phyloP scores from a whole-genome alignment of 2,113 vertebrate genomes.

The Stegostoma tigrinum region DNA sequence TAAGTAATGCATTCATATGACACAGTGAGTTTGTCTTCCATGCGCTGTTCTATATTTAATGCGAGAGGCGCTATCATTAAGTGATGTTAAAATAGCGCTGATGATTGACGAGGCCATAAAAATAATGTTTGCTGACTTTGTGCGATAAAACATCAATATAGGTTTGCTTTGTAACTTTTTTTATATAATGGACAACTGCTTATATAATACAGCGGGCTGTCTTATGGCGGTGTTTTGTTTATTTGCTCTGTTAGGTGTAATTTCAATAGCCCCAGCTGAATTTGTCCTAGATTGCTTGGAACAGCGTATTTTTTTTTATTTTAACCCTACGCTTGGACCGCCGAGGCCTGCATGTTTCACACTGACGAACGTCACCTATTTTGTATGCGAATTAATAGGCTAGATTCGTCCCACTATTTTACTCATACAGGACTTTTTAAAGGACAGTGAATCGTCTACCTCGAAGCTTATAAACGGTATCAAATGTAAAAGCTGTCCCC shows the following conservation, averaged over 20 bases:
- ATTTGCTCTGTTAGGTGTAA: neutral
- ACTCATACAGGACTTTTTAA: neutral
- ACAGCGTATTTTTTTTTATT: neutral
- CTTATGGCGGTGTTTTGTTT: neutral
- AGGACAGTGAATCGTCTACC: neutral
- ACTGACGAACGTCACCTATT: neutral
- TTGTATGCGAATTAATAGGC: neutral
- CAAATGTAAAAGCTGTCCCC: neutral
- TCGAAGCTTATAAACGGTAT: neutral
- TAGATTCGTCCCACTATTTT: neutral
- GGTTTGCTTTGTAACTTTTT: neutral
- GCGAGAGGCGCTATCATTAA: conserved; percentile 20
- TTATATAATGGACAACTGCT: neutral
- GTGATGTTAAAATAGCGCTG: conserved; percentile 25
- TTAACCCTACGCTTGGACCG: neutral
- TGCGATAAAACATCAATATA: neutral
- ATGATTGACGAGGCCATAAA: conserved; percentile 29
- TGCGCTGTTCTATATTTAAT: conserved; percentile 17
- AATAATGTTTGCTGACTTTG: neutral
- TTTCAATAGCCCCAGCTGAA: neutral
- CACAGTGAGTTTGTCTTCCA: conserved; percentile 27
- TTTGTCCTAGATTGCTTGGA: neutral
- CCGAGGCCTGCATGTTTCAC: neutral
- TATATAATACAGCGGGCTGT: neutral
- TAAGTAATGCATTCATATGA: conserved; percentile 9